Percentiles rank a stretch among this genome's conserved stretches.
Evolutionary conservation across 2,888 invertebrate species (phyloP).

Genomic region (Dinocampus coccinellae): DNA sequence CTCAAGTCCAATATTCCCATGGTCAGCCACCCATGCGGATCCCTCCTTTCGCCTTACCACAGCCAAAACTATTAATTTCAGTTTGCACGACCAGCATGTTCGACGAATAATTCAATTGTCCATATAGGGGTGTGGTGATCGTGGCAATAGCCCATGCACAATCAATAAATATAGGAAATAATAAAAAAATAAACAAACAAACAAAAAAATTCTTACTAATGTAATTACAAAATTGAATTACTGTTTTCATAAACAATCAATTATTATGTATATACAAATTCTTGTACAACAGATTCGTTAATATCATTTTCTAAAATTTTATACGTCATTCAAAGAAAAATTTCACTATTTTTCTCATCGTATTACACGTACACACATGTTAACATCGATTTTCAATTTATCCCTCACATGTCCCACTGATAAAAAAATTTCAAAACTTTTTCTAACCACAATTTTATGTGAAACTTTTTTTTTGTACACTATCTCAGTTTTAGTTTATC

Average conservation of each 20-base stretch:
- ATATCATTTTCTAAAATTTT: neutral
- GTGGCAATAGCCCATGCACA: no score
- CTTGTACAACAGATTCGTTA: constrained; percentile 30
- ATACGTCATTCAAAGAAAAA: neutral
- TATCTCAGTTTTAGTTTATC: neutral
- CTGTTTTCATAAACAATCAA: no score
- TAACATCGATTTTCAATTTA: neutral
- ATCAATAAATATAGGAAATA: no score
- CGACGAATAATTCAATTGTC: constrained; percentile 59
- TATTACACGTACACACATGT: neutral
- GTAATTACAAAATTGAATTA: no score
- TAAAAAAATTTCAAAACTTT: neutral
- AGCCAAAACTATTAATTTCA: constrained; percentile 64
- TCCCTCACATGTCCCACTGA: neutral
- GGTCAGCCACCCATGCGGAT: constrained; percentile 28
- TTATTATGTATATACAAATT: no score
- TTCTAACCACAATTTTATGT: neutral
- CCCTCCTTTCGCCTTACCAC: constrained; percentile 48
- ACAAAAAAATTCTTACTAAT: no score
- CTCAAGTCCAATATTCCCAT: constrained; percentile 54
- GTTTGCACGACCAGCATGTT: constrained; percentile 46
- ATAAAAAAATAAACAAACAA: no score
- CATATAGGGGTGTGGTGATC: constrained; percentile 44
- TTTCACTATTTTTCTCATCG: neutral
- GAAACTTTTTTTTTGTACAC: neutral